Base-by-base conservation (phyloP, 2,113 vertebrate species). In the Amazona guildingii region DNA sequence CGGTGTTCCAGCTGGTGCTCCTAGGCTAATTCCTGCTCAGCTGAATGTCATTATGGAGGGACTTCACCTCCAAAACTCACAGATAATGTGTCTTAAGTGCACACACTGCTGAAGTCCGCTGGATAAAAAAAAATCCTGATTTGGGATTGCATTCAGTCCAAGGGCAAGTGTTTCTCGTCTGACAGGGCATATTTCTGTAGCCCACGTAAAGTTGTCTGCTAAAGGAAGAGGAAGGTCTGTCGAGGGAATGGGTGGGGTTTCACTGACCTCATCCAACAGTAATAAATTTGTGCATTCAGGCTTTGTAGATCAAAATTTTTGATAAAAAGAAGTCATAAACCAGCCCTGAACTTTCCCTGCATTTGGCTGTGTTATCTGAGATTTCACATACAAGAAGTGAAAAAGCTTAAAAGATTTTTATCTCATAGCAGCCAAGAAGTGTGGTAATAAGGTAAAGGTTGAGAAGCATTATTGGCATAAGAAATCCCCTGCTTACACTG, bases 11-110 rank as follows among this genome's bases (percentile, higher is more conserved):
- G 95, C 94, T 94, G 77, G 35, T 94, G 88, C 83, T 68, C 95
- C 96, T 92, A 96, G 92, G 74, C 79, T 95, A 93, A 95, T 97
- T 98, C 97, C 95, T 97, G 92, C 97, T 97, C 98, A 98, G 97
- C 98, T 98, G 97, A 98, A 81, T 98, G 92, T 98, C 95, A 98
- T 98, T 98, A 97, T 10, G 27, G 86, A 90, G 97, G 96, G 95
- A 88, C 75, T 86, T 93, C 92, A 94, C 94, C 94, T 96, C 94
- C 97, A 95, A 97, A 94, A 89, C 89, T 95, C 93, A 87, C 69
- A 95, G 82, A 92, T 88, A 85, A 92, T 92, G 84, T 91, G 95
- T 97, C 85, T 94, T 96, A 11, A 54, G 86, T 82, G 25, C 72
- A 88, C 81, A n/a, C 11, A 7, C 59, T 0, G n/a, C 44, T 57